Percentiles rank a stretch among this genome's conserved stretches.
These are phyloP conservation scores for Kradibia gibbosae DNA, from an alignment of 1,140 invertebrate species.

Conservation along the genomic window DNA sequence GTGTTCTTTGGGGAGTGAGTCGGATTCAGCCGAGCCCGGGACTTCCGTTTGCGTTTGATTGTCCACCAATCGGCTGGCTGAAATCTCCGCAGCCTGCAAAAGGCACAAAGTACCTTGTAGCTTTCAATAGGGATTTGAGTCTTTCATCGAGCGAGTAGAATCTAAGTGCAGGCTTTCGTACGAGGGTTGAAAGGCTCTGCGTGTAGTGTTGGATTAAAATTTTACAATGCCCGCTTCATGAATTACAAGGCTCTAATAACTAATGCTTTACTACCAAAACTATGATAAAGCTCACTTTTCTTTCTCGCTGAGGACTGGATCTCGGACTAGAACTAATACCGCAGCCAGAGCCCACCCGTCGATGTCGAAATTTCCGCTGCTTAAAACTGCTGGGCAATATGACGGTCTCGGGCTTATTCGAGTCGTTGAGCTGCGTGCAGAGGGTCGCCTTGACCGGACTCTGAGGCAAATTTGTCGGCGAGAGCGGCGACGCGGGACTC, in stretches of 20 bases:
- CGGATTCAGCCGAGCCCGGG: conserved; percentile 55
- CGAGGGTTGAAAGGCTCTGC: too few species aligned
- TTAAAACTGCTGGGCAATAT: conserved; percentile 68
- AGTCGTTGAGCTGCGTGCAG: conserved; percentile 76
- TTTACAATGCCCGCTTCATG: too few species aligned
- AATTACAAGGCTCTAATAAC: too few species aligned
- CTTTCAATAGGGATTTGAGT: too few species aligned
- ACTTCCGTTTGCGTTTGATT: conserved; percentile 81
- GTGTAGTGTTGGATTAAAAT: too few species aligned
- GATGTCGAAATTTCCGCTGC: conserved; percentile 73
- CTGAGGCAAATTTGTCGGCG: conserved; percentile 69
- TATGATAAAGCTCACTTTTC: conserved; percentile 61
- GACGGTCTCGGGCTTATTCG: conserved; percentile 75
- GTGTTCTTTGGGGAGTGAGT: neutral
- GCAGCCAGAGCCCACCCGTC: conserved; percentile 75
- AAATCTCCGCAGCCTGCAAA: conserved; percentile 58
- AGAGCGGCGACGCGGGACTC: conserved; percentile 70
- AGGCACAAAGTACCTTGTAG: too few species aligned
- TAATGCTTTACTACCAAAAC: too few species aligned
- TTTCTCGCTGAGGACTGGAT: conserved; percentile 74
- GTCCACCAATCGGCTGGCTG: conserved; percentile 70
- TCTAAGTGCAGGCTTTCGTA: too few species aligned
- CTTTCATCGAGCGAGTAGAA: too few species aligned
- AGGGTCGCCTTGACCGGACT: conserved; percentile 75
- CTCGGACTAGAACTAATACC: conserved; percentile 71